These are phyloP conservation scores for Cistogaster globosa DNA, from an alignment of 2,888 invertebrate species.

Conservation along the genomic window DNA sequence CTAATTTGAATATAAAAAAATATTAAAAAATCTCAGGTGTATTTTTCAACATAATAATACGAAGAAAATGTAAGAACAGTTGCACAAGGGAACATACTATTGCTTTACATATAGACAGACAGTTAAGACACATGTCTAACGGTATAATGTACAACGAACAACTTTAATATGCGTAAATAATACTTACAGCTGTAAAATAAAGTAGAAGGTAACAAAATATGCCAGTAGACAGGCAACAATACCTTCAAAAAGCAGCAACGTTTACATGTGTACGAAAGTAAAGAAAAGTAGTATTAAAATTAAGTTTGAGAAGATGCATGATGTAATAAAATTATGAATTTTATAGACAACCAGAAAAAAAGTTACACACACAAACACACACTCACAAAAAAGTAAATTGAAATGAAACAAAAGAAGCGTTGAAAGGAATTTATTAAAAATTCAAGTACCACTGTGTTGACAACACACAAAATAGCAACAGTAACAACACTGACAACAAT, in stretches of 20 bases:
- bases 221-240: neutral
- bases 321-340: constrained; percentile 71
- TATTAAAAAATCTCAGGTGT: constrained; percentile 68
- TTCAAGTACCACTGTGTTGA: constrained; percentile 78
- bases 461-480: constrained; percentile 71
- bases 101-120: constrained; percentile 1
- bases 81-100: constrained; percentile 1
- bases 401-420: constrained; percentile 71
- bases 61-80: neutral
- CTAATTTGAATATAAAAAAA: constrained; percentile 37
- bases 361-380: neutral
- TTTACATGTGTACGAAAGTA: neutral
- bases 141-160: constrained; percentile 62
- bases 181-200: constrained; percentile 67
- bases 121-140: constrained; percentile 63
- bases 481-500: neutral
- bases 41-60: constrained; percentile 41
- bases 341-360: constrained; percentile 46
- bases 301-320: constrained; percentile 51
- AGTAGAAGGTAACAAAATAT: constrained; percentile 37
- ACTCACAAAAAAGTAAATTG: constrained; percentile 59
- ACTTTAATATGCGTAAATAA: constrained; percentile 71
- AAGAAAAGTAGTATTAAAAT: constrained; percentile 3
- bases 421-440: constrained; percentile 78
- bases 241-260: neutral